A percentile compares a stretch with the other conserved stretches of the same genome.
These are phyloP conservation scores for Ceramica pisi DNA, from an alignment of 2,888 invertebrate genomes.

Conservation along the genomic window DNA sequence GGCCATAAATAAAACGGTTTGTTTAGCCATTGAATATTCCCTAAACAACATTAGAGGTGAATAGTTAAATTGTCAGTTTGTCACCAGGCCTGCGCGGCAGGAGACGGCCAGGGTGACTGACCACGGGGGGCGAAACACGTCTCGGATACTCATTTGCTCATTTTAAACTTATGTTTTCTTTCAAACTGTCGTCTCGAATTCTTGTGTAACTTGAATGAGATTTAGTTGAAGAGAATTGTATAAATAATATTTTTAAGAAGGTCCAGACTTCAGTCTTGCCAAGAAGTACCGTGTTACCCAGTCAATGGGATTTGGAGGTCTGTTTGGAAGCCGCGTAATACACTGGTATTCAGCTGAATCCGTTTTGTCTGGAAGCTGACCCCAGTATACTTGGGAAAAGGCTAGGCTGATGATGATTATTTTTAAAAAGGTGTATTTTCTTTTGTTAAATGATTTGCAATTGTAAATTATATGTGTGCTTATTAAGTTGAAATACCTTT, in stretches of 20 bases:
- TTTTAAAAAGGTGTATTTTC: slow-evolving; percentile 16
- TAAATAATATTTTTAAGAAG: slow-evolving; percentile 11
- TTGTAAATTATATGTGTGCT: not conserved
- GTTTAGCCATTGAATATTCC: slow-evolving; percentile 84
- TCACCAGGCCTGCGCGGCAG: slow-evolving; percentile 78
- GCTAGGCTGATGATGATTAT: too few species aligned
- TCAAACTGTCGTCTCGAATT: slow-evolving; percentile 51
- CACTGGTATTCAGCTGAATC: too few species aligned
- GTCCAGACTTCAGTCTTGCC: too few species aligned
- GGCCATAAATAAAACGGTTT: slow-evolving; percentile 87
- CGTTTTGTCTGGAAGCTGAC: too few species aligned
- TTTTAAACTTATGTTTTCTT: slow-evolving; percentile 71
- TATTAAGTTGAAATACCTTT: not conserved
- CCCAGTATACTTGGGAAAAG: too few species aligned
- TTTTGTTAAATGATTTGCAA: not conserved
- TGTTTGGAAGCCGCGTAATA: too few species aligned
- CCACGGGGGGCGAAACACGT: slow-evolving; percentile 70
- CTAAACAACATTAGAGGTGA: slow-evolving; percentile 89
- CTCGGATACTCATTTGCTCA: slow-evolving; percentile 74
- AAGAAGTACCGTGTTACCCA: too few species aligned
- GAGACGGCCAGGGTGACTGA: slow-evolving; percentile 73
- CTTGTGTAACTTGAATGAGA: slow-evolving; percentile 48
- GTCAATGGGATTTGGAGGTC: too few species aligned
- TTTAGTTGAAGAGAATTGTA: slow-evolving; percentile 22
- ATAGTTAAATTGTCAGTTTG: slow-evolving; percentile 89